Base-by-base conservation (phyloP, 2,797 vertebrate genomes). In the Salarias fasciatus region DNA sequence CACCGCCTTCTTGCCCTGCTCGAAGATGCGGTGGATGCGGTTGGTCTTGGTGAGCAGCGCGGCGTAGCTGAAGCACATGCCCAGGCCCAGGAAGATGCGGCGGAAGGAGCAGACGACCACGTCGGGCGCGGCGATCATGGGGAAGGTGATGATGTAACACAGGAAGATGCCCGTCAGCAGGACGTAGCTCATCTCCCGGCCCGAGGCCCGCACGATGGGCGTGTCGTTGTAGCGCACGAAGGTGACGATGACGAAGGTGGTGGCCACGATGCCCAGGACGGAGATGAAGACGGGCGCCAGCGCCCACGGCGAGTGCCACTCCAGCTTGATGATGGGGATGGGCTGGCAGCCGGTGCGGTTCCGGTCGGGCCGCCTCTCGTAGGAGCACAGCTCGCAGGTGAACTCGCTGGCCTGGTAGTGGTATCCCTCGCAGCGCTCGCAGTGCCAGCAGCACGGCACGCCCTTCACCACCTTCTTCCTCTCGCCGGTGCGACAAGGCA, bases 21-120 rank as follows among this genome's bases (percentile, higher is more conserved):
- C 95, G 56, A 99, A 99, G 92, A 99, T 98, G 85, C 97, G 94
- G 84, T 98, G 95, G 88, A 99, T 99, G 58, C 96, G 94, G 89
- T 98, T 98, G 77, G 97, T 99, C 91, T 99, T 99, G 79, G 97
- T 98, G 51, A 99, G 94, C 84, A 99, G 90, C 0, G 96, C 97
- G 2, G 96, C 95, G 33, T 99, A 94, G 86, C 97, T 98, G 88
- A 98, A 95, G 87, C 96, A 97, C 97, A 98, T 96, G 52, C 97
- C 97, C 0, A 98, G 95, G 70, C 97, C 97, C 5, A 98, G 78
- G 79, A 99, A 95, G 83, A 99, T 92, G 52, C 97, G 92, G 8
- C 97, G 92, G 79, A 97, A 94, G 0, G 96, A 97, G 89, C 97
- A 99, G 31, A 96, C 91, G 8, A 89, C 86, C 0, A 94, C 91